Evolutionary conservation across 2,113 vertebrate genomes (phyloP).

Genomic region (Cheirogaleus medius): DNA sequence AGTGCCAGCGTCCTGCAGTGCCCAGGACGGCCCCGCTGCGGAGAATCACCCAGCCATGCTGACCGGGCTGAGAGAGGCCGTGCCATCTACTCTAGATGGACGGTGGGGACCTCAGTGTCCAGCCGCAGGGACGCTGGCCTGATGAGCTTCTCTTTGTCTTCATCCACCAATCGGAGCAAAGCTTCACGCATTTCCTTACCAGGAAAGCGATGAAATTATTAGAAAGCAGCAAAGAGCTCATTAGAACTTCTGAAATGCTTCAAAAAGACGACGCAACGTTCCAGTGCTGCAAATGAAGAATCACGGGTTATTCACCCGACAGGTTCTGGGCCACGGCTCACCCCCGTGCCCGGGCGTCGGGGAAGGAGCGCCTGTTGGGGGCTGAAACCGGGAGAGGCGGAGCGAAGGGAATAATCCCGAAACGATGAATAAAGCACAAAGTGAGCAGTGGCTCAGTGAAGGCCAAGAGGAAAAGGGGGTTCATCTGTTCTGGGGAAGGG

Average conservation of each 20-base stretch:
- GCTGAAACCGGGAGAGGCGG: accelerated
- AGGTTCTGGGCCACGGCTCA: not conserved
- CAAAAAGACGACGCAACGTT: accelerated
- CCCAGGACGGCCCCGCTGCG: accelerated
- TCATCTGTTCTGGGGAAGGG: not conserved
- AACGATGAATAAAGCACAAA: accelerated
- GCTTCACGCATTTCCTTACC: not conserved
- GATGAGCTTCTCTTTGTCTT: not conserved
- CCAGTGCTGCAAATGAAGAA: not conserved
- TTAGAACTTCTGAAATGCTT: not conserved
- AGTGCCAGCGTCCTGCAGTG: accelerated
- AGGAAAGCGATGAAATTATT: not conserved
- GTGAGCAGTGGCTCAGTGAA: accelerated
- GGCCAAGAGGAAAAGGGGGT: accelerated
- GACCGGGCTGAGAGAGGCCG: accelerated
- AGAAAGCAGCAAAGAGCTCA: not conserved
- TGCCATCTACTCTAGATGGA: not conserved
- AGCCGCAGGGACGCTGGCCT: not conserved
- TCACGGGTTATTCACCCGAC: accelerated
- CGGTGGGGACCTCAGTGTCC: not conserved
- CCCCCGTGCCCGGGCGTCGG: accelerated
- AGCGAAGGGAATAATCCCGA: not conserved
- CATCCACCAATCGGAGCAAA: not conserved
- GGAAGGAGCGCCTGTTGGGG: not conserved
- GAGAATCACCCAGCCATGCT: accelerated